Percentiles rank a stretch among this genome's conserved stretches.
phyloP scores from a whole-genome alignment of 1,140 invertebrate genomes.

The Drosophila tropicalis region DNA sequence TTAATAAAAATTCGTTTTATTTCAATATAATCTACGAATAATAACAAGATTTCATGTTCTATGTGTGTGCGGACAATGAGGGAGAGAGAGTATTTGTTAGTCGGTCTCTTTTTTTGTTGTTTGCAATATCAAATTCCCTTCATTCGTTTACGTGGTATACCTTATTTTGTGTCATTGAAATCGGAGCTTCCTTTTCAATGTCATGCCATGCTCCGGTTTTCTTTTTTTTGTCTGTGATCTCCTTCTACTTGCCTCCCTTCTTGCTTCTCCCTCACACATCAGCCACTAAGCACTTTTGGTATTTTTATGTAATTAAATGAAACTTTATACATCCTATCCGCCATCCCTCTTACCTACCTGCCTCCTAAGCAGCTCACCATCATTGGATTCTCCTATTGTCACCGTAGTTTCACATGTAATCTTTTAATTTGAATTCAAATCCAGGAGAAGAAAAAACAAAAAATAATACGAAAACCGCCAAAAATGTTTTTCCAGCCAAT shows the following conservation, averaged over 20 bases:
- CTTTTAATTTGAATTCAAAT: constrained; percentile 73
- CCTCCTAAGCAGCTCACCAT: neutral
- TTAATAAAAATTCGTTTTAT: too few species aligned
- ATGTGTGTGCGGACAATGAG: too few species aligned
- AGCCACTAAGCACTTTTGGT: constrained; percentile 57
- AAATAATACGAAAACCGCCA: neutral
- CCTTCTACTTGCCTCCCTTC: neutral
- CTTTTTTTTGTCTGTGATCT: neutral
- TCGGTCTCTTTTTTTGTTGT: neutral
- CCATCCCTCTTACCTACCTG: neutral
- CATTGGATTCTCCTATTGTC: constrained; percentile 13
- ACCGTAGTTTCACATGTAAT: constrained; percentile 46
- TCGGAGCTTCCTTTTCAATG: constrained; percentile 79
- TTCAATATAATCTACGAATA: too few species aligned
- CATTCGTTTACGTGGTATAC: constrained; percentile 37
- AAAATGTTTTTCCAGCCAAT: neutral
- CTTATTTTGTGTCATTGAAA: constrained; percentile 65
- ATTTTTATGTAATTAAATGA: constrained; percentile 76
- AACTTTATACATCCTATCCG: constrained; percentile 56
- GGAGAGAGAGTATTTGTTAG: neutral
- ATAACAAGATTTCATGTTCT: too few species aligned
- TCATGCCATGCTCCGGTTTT: constrained; percentile 23
- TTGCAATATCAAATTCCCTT: neutral
- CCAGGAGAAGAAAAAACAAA: neutral
- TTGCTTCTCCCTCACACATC: constrained; percentile 14